A percentile compares a stretch with the other conserved stretches of the same genome.
Conservation (phyloP, 2,888 invertebrate genomes). For the Coremacera marginata region DNA sequence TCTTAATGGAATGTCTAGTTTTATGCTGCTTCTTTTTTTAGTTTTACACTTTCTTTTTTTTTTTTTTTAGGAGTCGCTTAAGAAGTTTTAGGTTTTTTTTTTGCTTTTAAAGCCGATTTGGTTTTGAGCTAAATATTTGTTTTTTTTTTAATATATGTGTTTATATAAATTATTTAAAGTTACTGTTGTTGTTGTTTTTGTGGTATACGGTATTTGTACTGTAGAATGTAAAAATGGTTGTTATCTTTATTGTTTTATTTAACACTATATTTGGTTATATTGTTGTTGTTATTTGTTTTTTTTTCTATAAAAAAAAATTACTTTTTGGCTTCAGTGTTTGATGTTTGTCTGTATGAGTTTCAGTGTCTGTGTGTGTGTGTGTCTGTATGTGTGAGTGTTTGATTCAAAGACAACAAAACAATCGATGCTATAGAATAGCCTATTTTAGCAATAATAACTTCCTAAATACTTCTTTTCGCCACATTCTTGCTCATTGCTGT, state of each 20-base stretch:
- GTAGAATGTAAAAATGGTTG: neutral
- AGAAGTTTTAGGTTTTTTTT: slow-evolving; percentile 8
- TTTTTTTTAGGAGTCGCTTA: neutral
- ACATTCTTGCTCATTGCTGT: slow-evolving; percentile 68
- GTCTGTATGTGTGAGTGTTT: slow-evolving; percentile 27
- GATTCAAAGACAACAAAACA: slow-evolving; percentile 44
- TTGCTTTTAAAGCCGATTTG: slow-evolving; percentile 28
- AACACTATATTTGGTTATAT: slow-evolving; percentile 41
- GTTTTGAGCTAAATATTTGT: slow-evolving; percentile 17
- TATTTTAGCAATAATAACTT: slow-evolving; percentile 70
- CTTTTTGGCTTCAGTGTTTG: slow-evolving; percentile 28
- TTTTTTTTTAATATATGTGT: slow-evolving; percentile 18
- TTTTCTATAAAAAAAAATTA: slow-evolving; percentile 33
- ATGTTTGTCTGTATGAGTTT: slow-evolving; percentile 13
- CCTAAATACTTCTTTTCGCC: slow-evolving; percentile 66
- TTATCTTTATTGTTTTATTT: slow-evolving; percentile 20
- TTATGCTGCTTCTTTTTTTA: slow-evolving; percentile 14
- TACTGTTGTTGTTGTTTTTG: slow-evolving; percentile 19
- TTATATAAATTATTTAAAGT: slow-evolving; percentile 16
- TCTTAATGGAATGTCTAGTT: slow-evolving; percentile 37
- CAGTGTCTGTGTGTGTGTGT: slow-evolving; percentile 37
- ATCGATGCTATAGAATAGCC: slow-evolving; percentile 70
- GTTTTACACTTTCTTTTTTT: neutral
- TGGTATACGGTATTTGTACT: slow-evolving; percentile 36
- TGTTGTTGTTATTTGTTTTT: slow-evolving; percentile 29